Conservation (phyloP, 1,140 invertebrate species). For the Pseudomyrmex cubaensis region DNA sequence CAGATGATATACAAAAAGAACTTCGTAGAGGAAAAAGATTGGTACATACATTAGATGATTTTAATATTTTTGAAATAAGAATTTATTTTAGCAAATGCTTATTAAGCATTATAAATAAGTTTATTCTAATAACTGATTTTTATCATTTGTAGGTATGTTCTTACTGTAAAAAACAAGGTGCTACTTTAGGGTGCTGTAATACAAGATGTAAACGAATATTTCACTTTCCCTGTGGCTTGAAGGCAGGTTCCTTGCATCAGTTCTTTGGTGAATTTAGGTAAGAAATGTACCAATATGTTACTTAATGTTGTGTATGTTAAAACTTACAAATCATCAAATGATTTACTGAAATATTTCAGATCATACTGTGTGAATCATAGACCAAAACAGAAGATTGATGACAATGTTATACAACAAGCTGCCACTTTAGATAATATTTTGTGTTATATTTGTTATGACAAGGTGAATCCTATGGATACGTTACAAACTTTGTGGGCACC, state of each 20-base stretch:
- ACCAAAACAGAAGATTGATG: conserved; percentile 84
- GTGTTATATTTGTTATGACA: conserved; percentile 87
- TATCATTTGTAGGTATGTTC: conserved; percentile 84
- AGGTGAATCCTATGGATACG: conserved; percentile 80
- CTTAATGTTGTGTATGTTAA: neutral
- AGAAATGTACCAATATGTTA: conserved; percentile 28
- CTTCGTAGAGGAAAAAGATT: conserved; percentile 85
- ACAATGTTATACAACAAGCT: conserved; percentile 70
- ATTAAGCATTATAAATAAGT: neutral
- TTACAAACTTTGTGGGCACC: conserved; percentile 86
- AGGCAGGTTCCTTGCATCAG: conserved; percentile 86
- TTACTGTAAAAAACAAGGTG: conserved; percentile 87
- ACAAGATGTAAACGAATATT: conserved; percentile 86
- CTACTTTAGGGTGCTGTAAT: conserved; percentile 88
- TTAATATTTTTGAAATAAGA: neutral
- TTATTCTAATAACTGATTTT: neutral
- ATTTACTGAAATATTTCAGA: conserved; percentile 77
- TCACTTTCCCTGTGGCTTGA: conserved; percentile 88
- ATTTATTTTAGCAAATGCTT: conserved; percentile 25
- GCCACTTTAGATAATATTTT: conserved; percentile 70
- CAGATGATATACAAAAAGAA: conserved; percentile 87
- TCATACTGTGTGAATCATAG: conserved; percentile 88
- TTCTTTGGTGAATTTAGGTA: conserved; percentile 88
- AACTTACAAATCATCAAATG: neutral
- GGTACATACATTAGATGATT: conserved; percentile 77